Evolutionary conservation across 2,797 vertebrate genomes (phyloP).

Genomic region (Harpagifer antarcticus): DNA sequence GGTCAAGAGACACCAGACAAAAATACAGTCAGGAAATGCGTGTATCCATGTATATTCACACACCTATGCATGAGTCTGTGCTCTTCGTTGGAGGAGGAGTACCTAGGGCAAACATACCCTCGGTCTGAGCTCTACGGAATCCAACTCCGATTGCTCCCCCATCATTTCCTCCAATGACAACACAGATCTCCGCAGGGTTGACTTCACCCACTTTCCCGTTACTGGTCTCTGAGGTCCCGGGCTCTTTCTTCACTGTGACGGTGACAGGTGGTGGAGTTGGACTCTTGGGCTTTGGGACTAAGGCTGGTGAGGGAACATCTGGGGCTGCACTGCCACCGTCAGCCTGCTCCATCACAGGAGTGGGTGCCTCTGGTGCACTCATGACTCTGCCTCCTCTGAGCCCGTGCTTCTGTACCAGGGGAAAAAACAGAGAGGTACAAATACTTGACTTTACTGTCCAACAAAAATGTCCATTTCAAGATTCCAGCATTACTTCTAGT

Average conservation of each 20-base stretch:
- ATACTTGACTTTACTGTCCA: conserved; percentile 14
- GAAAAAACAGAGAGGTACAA: conserved; percentile 31
- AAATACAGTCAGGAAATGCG: conserved; percentile 47
- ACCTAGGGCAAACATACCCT: conserved; percentile 90
- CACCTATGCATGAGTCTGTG: conserved; percentile 86
- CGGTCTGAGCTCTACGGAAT: conserved; percentile 93
- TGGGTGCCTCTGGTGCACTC: conserved; percentile 83
- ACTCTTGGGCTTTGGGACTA: conserved; percentile 46
- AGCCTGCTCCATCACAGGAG: conserved; percentile 73
- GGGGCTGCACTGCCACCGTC: conserved; percentile 62
- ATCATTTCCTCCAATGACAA: conserved; percentile 92
- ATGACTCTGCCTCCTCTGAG: conserved; percentile 81
- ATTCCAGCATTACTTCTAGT: neutral
- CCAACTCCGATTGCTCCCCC: conserved; percentile 79
- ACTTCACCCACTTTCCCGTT: conserved; percentile 86
- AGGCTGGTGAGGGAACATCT: conserved; percentile 59
- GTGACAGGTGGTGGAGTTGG: conserved; percentile 75
- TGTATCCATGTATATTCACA: conserved; percentile 58
- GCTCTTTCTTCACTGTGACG: conserved; percentile 93
- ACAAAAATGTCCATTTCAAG: neutral
- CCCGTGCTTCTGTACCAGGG: conserved; percentile 63
- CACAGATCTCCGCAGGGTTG: conserved; percentile 97
- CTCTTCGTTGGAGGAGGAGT: conserved; percentile 82
- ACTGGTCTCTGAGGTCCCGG: conserved; percentile 89
- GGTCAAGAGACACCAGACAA: conserved; percentile 45